These are phyloP conservation scores for Anas georgica DNA, from an alignment of 2,797 vertebrate genomes.

Conservation along the genomic window DNA sequence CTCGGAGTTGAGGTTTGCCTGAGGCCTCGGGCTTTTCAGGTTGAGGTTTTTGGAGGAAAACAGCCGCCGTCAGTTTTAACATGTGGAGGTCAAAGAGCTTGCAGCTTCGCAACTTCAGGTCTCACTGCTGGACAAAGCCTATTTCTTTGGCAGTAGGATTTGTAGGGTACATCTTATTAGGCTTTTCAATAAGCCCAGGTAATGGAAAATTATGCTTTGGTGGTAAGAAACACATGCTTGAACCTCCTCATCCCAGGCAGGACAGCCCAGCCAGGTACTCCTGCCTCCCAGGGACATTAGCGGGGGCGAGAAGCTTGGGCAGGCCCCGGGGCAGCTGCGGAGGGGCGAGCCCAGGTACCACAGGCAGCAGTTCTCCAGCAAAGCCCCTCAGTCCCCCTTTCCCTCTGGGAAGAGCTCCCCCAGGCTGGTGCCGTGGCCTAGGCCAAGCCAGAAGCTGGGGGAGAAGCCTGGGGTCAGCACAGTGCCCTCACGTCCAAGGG, in stretches of 20 bases:
- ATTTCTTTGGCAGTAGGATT: not conserved
- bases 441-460: not conserved
- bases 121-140: not conserved
- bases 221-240: not conserved
- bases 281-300: fast-evolving
- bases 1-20: not conserved
- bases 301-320: not conserved
- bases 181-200: not conserved
- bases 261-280: not conserved
- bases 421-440: not conserved
- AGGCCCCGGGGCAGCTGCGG: not conserved
- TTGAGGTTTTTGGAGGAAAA: not conserved
- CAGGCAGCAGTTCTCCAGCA: not conserved
- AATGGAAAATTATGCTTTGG: not conserved
- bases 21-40: no score
- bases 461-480: slow-evolving; percentile 50
- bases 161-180: not conserved
- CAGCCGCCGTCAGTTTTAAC: not conserved
- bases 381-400: not conserved
- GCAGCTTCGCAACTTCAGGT: not conserved
- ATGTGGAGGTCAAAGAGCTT: not conserved
- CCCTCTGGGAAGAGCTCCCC: not conserved
- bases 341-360: not conserved
- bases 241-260: not conserved
- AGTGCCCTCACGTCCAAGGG: slow-evolving; percentile 44